Evolutionary conservation across 2,113 vertebrate genomes (phyloP).

Genomic region (Stegastes partitus): DNA sequence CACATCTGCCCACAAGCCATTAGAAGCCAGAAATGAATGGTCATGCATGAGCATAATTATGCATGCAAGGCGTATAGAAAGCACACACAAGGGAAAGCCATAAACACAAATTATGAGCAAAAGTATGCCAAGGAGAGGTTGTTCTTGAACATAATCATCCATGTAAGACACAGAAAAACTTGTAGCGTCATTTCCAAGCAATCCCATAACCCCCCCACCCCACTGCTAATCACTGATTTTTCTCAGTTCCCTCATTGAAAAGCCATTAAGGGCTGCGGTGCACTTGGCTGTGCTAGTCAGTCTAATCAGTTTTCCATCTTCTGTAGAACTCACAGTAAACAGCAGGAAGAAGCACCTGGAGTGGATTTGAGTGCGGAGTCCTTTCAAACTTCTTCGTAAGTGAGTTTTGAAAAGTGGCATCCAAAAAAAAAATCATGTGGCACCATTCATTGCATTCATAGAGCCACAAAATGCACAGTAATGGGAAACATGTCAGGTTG

Average conservation of each 20-base stretch:
- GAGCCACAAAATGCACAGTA: neutral
- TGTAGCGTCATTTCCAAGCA: conserved; percentile 58
- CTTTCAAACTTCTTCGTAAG: conserved; percentile 1
- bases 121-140: conserved; percentile 18
- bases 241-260: conserved; percentile 42
- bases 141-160: conserved; percentile 37
- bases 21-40: conserved; percentile 53
- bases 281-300: conserved; percentile 24
- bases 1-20: conserved; percentile 51
- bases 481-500: neutral
- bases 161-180: conserved; percentile 44
- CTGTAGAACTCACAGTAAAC: conserved; percentile 28
- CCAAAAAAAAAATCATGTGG: neutral
- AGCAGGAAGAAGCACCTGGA: conserved; percentile 48
- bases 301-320: conserved; percentile 31
- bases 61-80: conserved; percentile 25
- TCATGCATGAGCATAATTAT: conserved; percentile 45
- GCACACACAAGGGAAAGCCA: conserved; percentile 36
- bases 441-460: neutral
- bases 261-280: conserved; percentile 41
- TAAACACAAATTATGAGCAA: conserved; percentile 59
- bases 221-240: conserved; percentile 41
- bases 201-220: conserved; percentile 17
- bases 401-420: neutral
- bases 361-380: neutral